Conservation (phyloP, 2,888 invertebrate species). For the Archips crataeganus region DNA sequence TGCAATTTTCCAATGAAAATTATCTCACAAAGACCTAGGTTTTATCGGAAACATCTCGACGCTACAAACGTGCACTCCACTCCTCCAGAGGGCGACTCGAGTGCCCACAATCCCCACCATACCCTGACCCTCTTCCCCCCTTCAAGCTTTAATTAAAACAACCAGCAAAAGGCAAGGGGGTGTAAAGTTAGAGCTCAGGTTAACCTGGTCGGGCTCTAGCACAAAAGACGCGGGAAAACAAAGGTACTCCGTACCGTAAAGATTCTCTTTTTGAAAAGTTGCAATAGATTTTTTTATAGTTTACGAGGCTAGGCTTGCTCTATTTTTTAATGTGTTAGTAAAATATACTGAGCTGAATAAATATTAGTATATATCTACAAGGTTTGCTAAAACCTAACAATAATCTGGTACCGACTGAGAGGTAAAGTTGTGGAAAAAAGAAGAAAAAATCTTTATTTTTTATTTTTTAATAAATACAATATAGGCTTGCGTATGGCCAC, state of each 20-base stretch:
- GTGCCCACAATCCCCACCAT: conserved; percentile 55
- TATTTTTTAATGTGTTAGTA: neutral
- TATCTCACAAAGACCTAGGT: conserved; percentile 60
- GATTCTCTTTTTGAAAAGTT: conserved; percentile 57
- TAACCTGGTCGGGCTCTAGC: conserved; percentile 54
- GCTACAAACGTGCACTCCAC: conserved; percentile 61
- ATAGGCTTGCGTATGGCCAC: no score
- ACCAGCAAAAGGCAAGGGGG: conserved; percentile 48
- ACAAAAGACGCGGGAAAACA: conserved; percentile 73
- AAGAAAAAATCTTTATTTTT: no score
- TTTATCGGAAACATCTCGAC: conserved; percentile 74
- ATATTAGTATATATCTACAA: no score
- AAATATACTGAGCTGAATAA: no score
- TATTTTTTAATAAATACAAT: no score
- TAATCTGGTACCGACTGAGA: no score
- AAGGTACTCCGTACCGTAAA: conserved; percentile 58
- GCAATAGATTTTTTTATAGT: conserved; percentile 49
- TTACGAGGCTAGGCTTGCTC: conserved; percentile 44
- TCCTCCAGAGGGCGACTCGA: conserved; percentile 61
- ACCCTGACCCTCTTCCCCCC: conserved; percentile 49
- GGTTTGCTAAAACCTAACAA: no score
- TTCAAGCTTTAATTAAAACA: conserved; percentile 47
- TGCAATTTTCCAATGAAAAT: conserved; percentile 54
- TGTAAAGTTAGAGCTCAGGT: conserved; percentile 52
- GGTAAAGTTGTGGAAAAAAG: no score